Percentiles rank a stretch among this genome's conserved stretches.
These are phyloP conservation scores for Tuberolachnus salignus DNA, from an alignment of 2,888 invertebrate species.

Conservation along the genomic window DNA sequence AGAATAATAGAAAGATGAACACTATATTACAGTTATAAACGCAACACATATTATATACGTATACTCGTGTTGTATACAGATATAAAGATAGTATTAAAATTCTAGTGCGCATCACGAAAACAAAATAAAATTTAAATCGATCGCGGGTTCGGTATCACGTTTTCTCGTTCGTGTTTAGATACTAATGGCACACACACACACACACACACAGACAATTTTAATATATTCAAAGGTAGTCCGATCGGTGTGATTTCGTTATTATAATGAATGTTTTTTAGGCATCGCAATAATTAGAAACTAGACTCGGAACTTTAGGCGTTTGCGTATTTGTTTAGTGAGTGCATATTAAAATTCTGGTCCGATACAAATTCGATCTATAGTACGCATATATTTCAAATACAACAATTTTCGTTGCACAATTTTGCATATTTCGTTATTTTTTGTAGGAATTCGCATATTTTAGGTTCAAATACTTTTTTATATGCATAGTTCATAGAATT, in stretches of 20 bases:
- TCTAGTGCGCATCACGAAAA: background rate
- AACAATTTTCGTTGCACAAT: too few relatives aligned
- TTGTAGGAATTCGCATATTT: too few relatives aligned
- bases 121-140: background rate
- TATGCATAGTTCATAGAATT: background rate
- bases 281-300: background rate
- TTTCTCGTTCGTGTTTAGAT: background rate
- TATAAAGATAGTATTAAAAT: background rate
- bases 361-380: background rate
- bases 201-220: background rate
- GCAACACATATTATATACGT: too few relatives aligned
- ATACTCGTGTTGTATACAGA: too few relatives aligned
- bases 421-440: too few relatives aligned
- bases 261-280: too few relatives aligned
- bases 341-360: background rate
- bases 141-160: slow-evolving; percentile 12
- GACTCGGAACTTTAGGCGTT: background rate
- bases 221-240: background rate
- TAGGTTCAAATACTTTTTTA: background rate
- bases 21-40: too few relatives aligned
- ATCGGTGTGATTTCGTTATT: background rate
- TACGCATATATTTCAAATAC: background rate
- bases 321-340: background rate
- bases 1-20: too few relatives aligned
- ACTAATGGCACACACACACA: background rate